Base-by-base conservation (phyloP, 2,113 vertebrate species). In the Solea senegalensis region DNA sequence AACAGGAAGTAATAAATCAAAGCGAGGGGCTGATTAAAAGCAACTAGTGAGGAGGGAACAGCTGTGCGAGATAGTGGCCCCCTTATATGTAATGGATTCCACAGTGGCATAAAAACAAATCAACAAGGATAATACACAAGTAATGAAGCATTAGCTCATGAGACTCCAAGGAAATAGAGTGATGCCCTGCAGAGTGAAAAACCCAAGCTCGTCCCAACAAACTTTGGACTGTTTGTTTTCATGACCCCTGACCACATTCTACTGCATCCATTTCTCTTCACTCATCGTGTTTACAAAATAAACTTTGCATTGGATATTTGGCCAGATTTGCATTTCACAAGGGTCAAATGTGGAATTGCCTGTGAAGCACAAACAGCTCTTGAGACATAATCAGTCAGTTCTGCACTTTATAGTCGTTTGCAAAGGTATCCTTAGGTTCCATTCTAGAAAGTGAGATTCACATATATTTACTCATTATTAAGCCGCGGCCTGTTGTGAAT, bases 1-100 rank as follows among this genome's bases (percentile, higher is more conserved):
- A 75, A 69, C 80, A 88, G 91, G 85, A 92, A 90, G 83, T 71
- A 41, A 80, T 86, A 76, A 84, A 84, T 89, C 86, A 89, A 85
- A 75, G 15, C 7, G n/a, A 70, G 10, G 26, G 63, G 73, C 64
- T 69, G 72, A 84, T 69, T 83, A 72, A 84, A 79, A 53, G 75
- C 21, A 60, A 77, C 50, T 3, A 77, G 67, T 40, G 74, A 72
- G 63, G 61, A 75, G 58, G 52, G 70, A 82, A 78, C 90, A 89
- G 72, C 83, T 91, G 88, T 76, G 72, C 8, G 3, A 62, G 66
- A 87, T 48, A 54, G 65, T 16, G 65, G 64, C 43, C 53, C 21
- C 14, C 61, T 65, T 40, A 48, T 50, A 73, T 16, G 63, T 65
- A 74, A 78, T 48, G 65, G 72, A 76, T 80, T 84, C 84, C 81